Conservation (phyloP, 2,113 vertebrate species). For the Haemorhous mexicanus region DNA sequence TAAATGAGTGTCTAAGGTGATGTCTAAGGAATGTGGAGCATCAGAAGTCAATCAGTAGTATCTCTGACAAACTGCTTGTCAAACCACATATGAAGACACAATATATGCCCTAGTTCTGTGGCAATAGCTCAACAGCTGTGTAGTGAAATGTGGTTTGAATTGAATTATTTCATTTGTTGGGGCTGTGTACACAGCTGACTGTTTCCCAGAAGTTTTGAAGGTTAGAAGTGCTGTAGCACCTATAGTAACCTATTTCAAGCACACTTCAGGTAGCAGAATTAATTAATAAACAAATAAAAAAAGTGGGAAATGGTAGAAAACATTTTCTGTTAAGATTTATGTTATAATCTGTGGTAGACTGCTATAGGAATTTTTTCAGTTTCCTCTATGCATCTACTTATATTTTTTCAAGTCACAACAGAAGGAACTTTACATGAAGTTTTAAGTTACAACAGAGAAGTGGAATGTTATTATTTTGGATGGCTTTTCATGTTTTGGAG, state of each 20-base stretch:
- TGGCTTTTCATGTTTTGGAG: not conserved
- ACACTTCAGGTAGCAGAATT: not conserved
- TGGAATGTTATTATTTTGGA: not conserved
- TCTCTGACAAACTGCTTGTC: not conserved
- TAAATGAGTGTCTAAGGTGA: not conserved
- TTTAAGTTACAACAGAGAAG: not conserved
- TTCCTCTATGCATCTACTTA: not conserved
- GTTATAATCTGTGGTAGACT: not conserved
- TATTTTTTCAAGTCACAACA: not conserved
- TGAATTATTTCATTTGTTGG: not conserved
- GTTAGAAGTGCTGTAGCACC: not conserved
- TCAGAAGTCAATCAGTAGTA: not conserved
- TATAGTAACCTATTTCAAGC: not conserved
- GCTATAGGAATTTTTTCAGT: not conserved
- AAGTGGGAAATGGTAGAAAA: not conserved
- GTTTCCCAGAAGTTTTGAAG: not conserved
- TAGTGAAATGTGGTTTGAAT: not conserved
- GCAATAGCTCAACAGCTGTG: not conserved
- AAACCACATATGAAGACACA: not conserved
- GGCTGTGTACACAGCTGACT: not conserved
- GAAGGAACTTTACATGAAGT: not conserved
- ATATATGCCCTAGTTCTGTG: not conserved
- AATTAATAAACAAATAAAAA: not conserved
- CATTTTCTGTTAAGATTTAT: not conserved
- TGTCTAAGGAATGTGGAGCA: not conserved